phyloP scores from a whole-genome alignment of 2,888 invertebrate species.

The Julus scanicus region DNA sequence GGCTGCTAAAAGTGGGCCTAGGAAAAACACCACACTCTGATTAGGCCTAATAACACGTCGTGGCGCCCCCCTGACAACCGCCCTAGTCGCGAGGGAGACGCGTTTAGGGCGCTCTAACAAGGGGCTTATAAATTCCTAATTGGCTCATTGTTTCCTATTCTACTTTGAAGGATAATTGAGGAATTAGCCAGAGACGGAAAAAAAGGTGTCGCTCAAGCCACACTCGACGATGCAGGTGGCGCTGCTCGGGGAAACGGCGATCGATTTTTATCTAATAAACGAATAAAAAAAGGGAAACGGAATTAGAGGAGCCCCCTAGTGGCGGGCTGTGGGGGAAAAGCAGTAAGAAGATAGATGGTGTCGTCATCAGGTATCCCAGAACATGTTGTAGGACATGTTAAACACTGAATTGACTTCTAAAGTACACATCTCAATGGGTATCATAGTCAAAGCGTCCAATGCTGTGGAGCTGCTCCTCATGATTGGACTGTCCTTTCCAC shows the following conservation, averaged over 20 bases:
- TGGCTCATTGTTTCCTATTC: conserved; percentile 33
- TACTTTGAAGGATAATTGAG: conserved; percentile 18
- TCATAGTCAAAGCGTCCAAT: too few species aligned
- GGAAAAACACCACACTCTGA: not conserved
- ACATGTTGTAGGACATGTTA: too few species aligned
- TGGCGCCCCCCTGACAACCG: conserved; percentile 10
- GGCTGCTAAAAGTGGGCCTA: not conserved
- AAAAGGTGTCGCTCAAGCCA: not conserved
- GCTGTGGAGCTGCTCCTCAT: too few species aligned
- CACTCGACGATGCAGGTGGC: conserved; percentile 19
- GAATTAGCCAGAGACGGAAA: conserved; percentile 17
- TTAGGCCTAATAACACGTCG: conserved; percentile 26
- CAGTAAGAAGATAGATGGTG: not conserved
- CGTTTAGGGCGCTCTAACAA: conserved; percentile 33
- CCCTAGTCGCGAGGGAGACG: conserved; percentile 17
- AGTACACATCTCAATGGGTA: too few species aligned
- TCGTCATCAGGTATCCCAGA: too few species aligned
- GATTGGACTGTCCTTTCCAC: too few species aligned
- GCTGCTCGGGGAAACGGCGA: not conserved
- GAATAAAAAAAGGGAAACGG: not conserved
- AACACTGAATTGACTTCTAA: too few species aligned
- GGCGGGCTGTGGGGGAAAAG: not conserved
- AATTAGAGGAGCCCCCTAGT: too few species aligned
- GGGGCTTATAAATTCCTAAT: conserved; percentile 33
- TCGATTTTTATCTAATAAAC: conserved; percentile 33